Conservation (phyloP, 2,113 vertebrate genomes). For the Protobothrops flavoviridis region DNA sequence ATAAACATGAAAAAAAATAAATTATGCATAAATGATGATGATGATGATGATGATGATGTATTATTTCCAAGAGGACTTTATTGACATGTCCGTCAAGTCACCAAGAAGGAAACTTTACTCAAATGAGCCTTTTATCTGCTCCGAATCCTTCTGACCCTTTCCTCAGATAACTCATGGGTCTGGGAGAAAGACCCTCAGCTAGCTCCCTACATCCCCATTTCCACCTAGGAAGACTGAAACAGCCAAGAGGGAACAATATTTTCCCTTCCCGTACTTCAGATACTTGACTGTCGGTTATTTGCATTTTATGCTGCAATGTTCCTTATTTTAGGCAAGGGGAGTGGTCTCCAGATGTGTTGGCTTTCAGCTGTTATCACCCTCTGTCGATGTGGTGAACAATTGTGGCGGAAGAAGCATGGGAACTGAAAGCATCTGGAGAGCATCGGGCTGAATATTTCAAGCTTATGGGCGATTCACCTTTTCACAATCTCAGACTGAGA, state of each 20-base stretch:
- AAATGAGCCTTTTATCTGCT: too few relatives aligned
- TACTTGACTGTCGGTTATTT: neutral
- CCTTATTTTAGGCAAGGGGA: neutral
- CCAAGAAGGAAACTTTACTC: too few relatives aligned
- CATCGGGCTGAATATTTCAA: neutral
- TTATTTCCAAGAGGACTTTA: too few relatives aligned
- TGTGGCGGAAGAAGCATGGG: neutral
- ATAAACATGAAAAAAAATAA: too few relatives aligned
- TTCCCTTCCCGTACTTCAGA: neutral
- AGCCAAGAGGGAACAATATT: neutral
- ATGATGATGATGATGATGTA: too few relatives aligned
- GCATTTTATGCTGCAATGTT: neutral
- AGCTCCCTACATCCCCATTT: too few relatives aligned
- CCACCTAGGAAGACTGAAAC: too few relatives aligned
- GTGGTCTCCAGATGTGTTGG: neutral
- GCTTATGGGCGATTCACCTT: neutral
- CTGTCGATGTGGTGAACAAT: neutral
- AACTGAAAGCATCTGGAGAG: neutral
- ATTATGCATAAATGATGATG: too few relatives aligned
- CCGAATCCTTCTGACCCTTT: too few relatives aligned
- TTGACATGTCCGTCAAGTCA: too few relatives aligned
- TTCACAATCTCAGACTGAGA: neutral
- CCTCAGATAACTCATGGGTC: too few relatives aligned
- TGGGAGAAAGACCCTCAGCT: too few relatives aligned
- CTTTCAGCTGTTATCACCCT: neutral